These are phyloP conservation scores for Metellina segmentata DNA, from an alignment of 2,888 invertebrate species.

Conservation along the genomic window DNA sequence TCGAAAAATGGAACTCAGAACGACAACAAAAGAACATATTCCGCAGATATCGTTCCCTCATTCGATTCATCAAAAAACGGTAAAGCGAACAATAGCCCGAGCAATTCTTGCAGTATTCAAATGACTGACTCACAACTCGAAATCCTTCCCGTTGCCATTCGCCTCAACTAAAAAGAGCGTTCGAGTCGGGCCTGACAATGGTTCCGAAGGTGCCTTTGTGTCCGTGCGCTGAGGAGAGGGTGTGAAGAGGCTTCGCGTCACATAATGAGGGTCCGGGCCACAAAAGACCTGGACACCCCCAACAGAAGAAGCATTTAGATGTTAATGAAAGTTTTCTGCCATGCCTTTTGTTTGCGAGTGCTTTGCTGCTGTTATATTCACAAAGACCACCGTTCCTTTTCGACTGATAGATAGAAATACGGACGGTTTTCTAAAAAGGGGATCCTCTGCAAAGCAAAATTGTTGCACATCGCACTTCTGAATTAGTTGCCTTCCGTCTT, in stretches of 20 bases:
- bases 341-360: constrained; percentile 45
- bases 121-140: constrained; percentile 16
- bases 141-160: constrained; percentile 4
- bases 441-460: constrained; percentile 12
- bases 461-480: background rate
- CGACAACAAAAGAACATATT: background rate
- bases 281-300: constrained; percentile 53
- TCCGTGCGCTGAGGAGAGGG: constrained; percentile 21
- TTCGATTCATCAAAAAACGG: constrained; percentile 8
- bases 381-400: constrained; percentile 24
- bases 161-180: constrained; percentile 19
- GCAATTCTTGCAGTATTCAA: constrained; percentile 19
- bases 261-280: constrained; percentile 54
- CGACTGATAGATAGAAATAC: constrained; percentile 38
- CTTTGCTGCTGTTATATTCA: constrained; percentile 1
- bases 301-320: constrained; percentile 62
- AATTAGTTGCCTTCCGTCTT: too few relatives aligned
- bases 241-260: background rate
- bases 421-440: constrained; percentile 19
- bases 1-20: background rate
- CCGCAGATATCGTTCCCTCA: constrained; percentile 1
- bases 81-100: constrained; percentile 7
- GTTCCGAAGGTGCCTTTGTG: background rate
- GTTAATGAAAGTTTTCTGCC: constrained; percentile 65
- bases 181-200: background rate